Base-by-base conservation (phyloP, 2,888 invertebrate species). In the Volucella zonaria region DNA sequence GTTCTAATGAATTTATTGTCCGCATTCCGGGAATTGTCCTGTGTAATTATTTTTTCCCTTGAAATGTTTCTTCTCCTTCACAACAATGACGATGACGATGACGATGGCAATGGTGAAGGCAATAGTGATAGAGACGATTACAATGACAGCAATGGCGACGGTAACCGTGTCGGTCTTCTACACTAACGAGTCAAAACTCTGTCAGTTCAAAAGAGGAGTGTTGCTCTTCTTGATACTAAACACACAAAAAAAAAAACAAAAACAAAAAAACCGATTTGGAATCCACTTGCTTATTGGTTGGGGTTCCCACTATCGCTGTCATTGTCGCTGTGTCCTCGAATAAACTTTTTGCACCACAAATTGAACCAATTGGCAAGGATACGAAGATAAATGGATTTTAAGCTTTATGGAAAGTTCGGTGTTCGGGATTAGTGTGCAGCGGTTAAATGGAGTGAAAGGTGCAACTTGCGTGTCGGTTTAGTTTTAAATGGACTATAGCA, bases 1-100 rank as follows among this genome's bases (percentile, higher is more conserved):
- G 64, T 58, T 70, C 70, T 70, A 75, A 80, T 80, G 75, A 83
- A 82, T 83, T 79, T 83, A 83, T 80, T 83, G 79, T 83, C 61
- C 70, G 54, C 70, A 67, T 75, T 80, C 71, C 70, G 11, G 38
- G 77, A 80, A 70, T 75, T 80, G 66, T 83, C 79, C 61, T 83
- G 56, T 79, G 75, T 79, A 74, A 83, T 75, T 79, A 68, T 45
- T 75, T 73, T 58, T 80, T 77, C 58, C 15, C 4, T 56, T 49
- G n/a, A 42, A 51, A 42, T 14, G 8, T 43, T 31, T 49, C 31
- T 23, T 18, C 14, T 10, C 14, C 45, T 64, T n/a, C 18, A 43
- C 31, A 45, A 54, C 2, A 15, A 38, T 54, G 18, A n/a, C 38
- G n/a, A 15, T 54, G 18, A n/a, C 38, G n/a, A 15, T 23, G 42